Base-by-base conservation (phyloP, 2,888 invertebrate genomes). In the Chironomus riparius region DNA sequence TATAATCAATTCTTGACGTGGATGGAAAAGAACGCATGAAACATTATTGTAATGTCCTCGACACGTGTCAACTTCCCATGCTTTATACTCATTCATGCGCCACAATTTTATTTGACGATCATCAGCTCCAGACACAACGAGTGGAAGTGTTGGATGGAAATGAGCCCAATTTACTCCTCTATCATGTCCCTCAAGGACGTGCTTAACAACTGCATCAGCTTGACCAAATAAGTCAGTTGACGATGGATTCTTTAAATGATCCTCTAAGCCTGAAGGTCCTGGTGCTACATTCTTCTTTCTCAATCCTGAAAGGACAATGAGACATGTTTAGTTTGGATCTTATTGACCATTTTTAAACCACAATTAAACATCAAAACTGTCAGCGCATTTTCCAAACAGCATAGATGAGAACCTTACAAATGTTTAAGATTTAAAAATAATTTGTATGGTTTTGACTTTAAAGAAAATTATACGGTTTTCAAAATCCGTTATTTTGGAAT, bases 21-120 rank as follows among this genome's bases (percentile, higher is more conserved):
- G 98, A 85, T 99, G 98, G 86, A 99, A 99, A 68, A 97, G 85
- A 0, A 94, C 97, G 82, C 98, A 98, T 0, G 98, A 98, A 2
- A 99, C 98, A 84, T 99, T 99, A 87, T 98, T 97, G 87, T 98
- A 99, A 83, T 99, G 99, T 0, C 99, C 99, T n/a, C 99, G 91
- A 80, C 98, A 99, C 0, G 98, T 97, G 85, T 99, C 99, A 65
- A 99, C 95, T 83, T 99, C 98, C 98, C 98, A 98, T 0, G 98
- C 98, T 86, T 95, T 94, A n/a, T 94, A 90, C 84, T 97, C 97
- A 82, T 97, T 98, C 97, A 97, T 97, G 78, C 99, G 88, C 98
- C 98, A 99, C 79, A 99, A 86, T 83, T 99, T 99, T 70, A 99
- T 93, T 82, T 96, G 95, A 13, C 98, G 87, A 85, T 99, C 99